phyloP scores from a whole-genome alignment of 2,113 vertebrate genomes.

The Antechinus stuartii region DNA sequence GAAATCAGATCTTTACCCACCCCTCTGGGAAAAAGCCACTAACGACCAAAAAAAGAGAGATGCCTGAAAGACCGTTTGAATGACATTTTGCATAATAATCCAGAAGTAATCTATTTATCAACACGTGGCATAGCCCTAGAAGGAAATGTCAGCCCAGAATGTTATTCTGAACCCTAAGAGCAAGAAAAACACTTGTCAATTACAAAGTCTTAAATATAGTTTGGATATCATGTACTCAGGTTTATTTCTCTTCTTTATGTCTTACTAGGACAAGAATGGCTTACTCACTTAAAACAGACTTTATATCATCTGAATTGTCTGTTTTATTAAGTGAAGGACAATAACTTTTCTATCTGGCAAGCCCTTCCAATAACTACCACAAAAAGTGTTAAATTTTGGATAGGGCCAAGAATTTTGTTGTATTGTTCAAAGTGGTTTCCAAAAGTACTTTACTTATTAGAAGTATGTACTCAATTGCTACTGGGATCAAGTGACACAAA shows the following conservation, averaged over 20 bases:
- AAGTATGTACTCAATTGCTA: conserved; percentile 15
- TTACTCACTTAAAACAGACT: neutral
- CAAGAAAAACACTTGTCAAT: conserved; percentile 43
- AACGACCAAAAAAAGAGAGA: conserved; percentile 17
- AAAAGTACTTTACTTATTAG: neutral
- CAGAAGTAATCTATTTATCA: conserved; percentile 53
- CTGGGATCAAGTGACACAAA: neutral
- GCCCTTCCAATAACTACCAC: neutral
- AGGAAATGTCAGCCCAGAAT: conserved; percentile 54
- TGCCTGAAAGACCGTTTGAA: conserved; percentile 32
- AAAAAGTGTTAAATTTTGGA: neutral
- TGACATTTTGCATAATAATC: conserved; percentile 48
- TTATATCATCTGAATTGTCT: neutral
- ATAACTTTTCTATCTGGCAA: neutral
- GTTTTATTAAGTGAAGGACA: neutral
- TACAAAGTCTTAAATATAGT: conserved; percentile 10
- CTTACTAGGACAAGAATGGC: conserved; percentile 18
- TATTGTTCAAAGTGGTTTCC: neutral
- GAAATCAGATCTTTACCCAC: neutral
- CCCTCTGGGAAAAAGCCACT: conserved; percentile 22
- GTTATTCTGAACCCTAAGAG: conserved; percentile 53
- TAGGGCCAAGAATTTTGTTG: neutral
- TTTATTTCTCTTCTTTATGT: neutral
- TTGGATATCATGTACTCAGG: neutral
- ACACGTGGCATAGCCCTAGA: conserved; percentile 35